Evolutionary conservation across 37 sponge, comb jelly and placozoan genomes (phyloP).

Genomic region (Ianthella basta): DNA sequence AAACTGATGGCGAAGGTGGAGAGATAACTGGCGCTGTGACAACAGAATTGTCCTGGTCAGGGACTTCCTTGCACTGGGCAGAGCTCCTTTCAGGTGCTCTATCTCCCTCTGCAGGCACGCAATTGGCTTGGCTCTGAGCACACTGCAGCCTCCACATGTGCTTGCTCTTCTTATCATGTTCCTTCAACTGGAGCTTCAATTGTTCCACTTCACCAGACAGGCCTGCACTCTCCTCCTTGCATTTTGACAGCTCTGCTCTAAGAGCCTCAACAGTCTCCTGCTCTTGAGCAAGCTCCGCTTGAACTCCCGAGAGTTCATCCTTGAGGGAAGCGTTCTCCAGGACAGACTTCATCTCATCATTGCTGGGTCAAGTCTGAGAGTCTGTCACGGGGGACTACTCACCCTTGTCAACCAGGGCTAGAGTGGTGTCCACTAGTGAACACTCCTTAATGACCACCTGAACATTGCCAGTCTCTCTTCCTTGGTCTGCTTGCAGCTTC

Average conservation of each 20-base stretch:
- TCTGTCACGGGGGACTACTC: not conserved
- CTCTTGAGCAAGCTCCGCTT: not conserved
- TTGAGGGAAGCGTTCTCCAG: not conserved
- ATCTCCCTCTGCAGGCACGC: not conserved
- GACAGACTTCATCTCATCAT: not conserved
- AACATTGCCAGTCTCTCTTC: slow-evolving; percentile 18
- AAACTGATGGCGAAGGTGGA: too few species aligned
- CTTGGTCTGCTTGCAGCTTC: slow-evolving; percentile 4
- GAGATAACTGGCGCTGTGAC: too few species aligned
- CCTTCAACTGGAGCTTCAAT: not conserved
- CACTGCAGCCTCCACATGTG: not conserved
- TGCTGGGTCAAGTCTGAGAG: not conserved
- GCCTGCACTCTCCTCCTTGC: not conserved
- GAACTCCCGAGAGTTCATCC: not conserved
- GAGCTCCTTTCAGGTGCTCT: not conserved
- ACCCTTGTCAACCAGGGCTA: not conserved
- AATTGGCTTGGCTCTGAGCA: not conserved
- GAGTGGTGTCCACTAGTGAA: not conserved
- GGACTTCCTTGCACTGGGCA: too few species aligned
- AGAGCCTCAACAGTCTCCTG: not conserved
- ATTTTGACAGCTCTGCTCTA: not conserved
- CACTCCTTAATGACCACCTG: not conserved
- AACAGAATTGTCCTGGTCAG: too few species aligned
- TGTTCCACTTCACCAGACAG: not conserved
- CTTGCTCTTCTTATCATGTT: not conserved